These are phyloP conservation scores for Mamestra brassicae DNA, from an alignment of 2,888 invertebrate genomes.

Conservation along the genomic window DNA sequence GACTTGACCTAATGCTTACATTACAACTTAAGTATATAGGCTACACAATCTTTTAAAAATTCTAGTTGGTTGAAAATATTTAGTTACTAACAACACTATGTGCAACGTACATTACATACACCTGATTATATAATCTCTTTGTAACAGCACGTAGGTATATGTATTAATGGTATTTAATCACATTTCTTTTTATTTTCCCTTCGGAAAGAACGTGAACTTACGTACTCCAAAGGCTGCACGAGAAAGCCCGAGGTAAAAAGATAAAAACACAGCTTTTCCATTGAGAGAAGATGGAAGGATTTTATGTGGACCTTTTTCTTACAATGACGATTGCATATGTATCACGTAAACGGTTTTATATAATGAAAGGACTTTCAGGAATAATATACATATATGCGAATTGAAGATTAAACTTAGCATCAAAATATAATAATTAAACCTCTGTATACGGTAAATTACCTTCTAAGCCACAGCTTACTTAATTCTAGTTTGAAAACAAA, in stretches of 20 bases:
- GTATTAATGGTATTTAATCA: constrained; percentile 35
- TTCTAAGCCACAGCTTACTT: constrained; percentile 21
- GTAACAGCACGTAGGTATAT: background rate
- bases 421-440: constrained; percentile 18
- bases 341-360: constrained; percentile 9
- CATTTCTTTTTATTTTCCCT: constrained; percentile 25
- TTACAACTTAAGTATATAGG: constrained; percentile 5
- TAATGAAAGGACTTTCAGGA: background rate
- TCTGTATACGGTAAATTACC: constrained; percentile 16
- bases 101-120: background rate
- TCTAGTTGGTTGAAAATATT: background rate
- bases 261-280: constrained; percentile 64
- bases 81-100: background rate
- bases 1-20: constrained; percentile 12
- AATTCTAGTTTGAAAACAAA: constrained; percentile 32
- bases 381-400: background rate
- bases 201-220: constrained; percentile 25
- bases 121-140: constrained; percentile 5
- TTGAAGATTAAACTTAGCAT: constrained; percentile 16
- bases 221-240: constrained; percentile 40
- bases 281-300: constrained; percentile 46
- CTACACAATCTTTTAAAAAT: constrained; percentile 6
- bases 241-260: constrained; percentile 52
- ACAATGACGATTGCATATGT: constrained; percentile 41
- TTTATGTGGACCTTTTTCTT: constrained; percentile 44